Conservation (phyloP, 2,797 vertebrate species). For the Craterocephalus amniculus region DNA sequence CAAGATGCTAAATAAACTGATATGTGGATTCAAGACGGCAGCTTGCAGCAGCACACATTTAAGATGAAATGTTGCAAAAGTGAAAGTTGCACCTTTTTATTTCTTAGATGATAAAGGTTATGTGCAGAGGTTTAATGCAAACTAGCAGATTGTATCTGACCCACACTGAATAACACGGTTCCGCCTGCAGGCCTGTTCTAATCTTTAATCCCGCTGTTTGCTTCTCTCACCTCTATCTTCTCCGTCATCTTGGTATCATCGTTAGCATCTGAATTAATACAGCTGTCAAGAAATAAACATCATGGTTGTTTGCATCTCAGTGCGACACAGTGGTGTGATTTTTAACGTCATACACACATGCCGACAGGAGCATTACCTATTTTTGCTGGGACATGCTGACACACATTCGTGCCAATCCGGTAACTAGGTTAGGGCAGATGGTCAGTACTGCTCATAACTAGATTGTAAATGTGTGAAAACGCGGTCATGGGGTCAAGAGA, state of each 20-base stretch:
- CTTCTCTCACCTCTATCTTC: not conserved
- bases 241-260: not conserved
- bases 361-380: conserved; percentile 19
- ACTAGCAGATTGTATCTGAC: not conserved
- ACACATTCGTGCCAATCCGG: conserved; percentile 16
- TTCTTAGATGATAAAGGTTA: not conserved
- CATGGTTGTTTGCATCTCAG: conserved; percentile 1
- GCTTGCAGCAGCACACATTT: not conserved
- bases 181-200: conserved; percentile 33
- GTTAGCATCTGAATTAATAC: conserved; percentile 1
- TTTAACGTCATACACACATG: conserved; percentile 17
- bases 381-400: conserved; percentile 28
- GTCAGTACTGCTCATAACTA: not conserved
- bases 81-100: not conserved
- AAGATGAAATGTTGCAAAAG: not conserved
- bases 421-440: conserved; percentile 23
- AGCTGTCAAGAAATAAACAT: not conserved
- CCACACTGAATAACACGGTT: conserved; percentile 12
- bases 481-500: not conserved
- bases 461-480: not conserved
- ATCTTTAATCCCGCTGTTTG: conserved; percentile 22
- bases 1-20: not conserved
- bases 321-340: not conserved
- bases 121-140: not conserved
- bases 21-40: not conserved